Evolutionary conservation across 2,888 invertebrate genomes (phyloP), one percentile per base, ranked within the genome.

Genomic region (Ochlodes sylvanus): DNA sequence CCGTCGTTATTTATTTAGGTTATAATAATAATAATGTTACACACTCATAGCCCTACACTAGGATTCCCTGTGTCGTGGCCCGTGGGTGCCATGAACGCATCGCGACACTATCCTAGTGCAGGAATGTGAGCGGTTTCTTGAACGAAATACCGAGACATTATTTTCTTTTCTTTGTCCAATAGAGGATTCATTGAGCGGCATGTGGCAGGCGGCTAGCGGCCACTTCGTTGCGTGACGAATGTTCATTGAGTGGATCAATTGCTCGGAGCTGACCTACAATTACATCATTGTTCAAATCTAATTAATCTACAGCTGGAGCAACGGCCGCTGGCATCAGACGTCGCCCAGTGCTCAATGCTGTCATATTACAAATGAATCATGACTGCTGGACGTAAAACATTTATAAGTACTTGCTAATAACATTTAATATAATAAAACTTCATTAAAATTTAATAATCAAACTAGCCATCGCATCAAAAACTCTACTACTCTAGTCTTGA

Each of bases 221-320:
- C 61, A 15, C 34, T 7, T n/a, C 1, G 57, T 64, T 21, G 64
- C 64, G 47, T 64, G 56, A 64, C 65, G 38, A 65, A 50, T 52
- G 50, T 41, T 50, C 47, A 58, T 58, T 60, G 42, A 52, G 41
- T 41, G 42, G 52, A 60, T 52, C 52, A 66, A 66, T 66, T 66
- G 58, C 21, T 38, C 52, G 58, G 47, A 56, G 34, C 65, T 54
- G 58, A 54, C 52, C 65, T 58, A 60, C 65, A 66, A 60, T 66
- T 66, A 60, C 52, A 66, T 58, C 52, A 52, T 58, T 58, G 65
- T 60, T 57, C 63, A 66, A 60, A 52, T 66, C 41, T 66, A 58
- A 65, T 65, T 65, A 58, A 65, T 52, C 7, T 34, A 21, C 50
- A 58, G 65, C 57, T 27, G 38, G 38, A 58, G 9, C 15, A 63